These are phyloP conservation scores for Lycophotia porphyrea DNA, from an alignment of 2,888 invertebrate genomes.

Conservation along the genomic window DNA sequence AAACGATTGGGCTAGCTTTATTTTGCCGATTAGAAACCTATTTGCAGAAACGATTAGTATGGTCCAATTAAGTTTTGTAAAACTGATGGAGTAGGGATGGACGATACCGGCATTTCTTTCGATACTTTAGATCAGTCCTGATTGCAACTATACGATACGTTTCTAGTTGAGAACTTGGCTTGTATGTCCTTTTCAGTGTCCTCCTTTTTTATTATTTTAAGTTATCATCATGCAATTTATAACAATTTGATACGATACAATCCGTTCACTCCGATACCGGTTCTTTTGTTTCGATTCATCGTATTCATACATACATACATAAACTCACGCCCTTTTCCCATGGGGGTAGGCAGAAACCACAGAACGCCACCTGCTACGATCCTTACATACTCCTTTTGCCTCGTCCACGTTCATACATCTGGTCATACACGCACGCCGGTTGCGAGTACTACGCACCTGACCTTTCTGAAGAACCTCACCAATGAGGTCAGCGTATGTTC, in stretches of 20 bases:
- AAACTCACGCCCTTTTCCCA: too few species aligned
- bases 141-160: not conserved
- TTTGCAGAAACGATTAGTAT: constrained; percentile 60
- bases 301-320: too few species aligned
- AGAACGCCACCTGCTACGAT: too few species aligned
- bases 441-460: too few species aligned
- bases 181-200: not conserved
- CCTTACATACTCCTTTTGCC: too few species aligned
- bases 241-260: not conserved
- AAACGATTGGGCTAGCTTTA: constrained; percentile 58
- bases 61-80: constrained; percentile 53
- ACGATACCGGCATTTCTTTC: not conserved
- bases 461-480: too few species aligned
- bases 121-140: not conserved
- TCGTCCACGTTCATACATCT: too few species aligned
- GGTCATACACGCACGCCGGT: too few species aligned
- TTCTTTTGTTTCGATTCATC: not conserved
- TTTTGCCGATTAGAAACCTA: constrained; percentile 61
- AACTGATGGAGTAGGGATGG: constrained; percentile 17
- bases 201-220: not conserved
- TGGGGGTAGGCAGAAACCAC: too few species aligned
- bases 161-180: not conserved
- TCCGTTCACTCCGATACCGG: not conserved
- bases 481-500: too few species aligned
- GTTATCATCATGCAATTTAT: not conserved